These are phyloP conservation scores for Operophtera brumata DNA, from an alignment of 2,888 invertebrate genomes.

Conservation along the genomic window DNA sequence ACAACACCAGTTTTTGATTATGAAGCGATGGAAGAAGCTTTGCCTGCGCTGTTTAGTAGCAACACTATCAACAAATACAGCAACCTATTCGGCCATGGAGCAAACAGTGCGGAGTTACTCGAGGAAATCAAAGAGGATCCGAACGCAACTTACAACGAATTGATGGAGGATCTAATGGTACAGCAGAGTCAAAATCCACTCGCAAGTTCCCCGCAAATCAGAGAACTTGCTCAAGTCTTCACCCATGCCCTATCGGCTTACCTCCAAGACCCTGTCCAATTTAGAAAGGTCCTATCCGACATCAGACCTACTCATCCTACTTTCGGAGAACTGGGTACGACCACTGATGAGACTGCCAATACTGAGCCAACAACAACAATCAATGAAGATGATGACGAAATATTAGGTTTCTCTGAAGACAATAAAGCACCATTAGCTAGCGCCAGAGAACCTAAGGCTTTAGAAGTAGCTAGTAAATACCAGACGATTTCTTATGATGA, in stretches of 20 bases:
- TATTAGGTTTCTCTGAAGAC: conserved; percentile 88
- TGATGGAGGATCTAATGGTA: conserved; percentile 79
- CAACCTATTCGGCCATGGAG: conserved; percentile 61
- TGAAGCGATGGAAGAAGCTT: conserved; percentile 70
- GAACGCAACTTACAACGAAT: conserved; percentile 68
- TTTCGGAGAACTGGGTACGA: conserved; percentile 63
- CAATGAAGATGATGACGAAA: conserved; percentile 87
- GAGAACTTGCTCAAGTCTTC: conserved; percentile 91
- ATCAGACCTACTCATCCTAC: conserved; percentile 90
- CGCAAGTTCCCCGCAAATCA: conserved; percentile 82
- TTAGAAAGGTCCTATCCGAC: conserved; percentile 87
- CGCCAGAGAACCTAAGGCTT: conserved; percentile 69
- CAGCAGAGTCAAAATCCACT: conserved; percentile 84
- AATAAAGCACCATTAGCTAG: conserved; percentile 56
- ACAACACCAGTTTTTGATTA: conserved; percentile 59
- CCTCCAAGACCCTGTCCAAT: conserved; percentile 90
- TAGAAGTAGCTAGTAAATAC: conserved; percentile 44
- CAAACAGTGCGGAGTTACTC: conserved; percentile 58
- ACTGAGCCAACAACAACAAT: conserved; percentile 81
- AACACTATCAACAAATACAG: conserved; percentile 84
- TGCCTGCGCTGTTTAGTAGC: conserved; percentile 83
- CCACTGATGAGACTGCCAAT: conserved; percentile 62
- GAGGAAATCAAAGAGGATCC: conserved; percentile 69
- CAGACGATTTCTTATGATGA: conserved; percentile 32
- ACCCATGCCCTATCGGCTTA: conserved; percentile 91